These are phyloP conservation scores for Sander vitreus DNA, from an alignment of 2,113 vertebrate genomes.

Conservation along the genomic window DNA sequence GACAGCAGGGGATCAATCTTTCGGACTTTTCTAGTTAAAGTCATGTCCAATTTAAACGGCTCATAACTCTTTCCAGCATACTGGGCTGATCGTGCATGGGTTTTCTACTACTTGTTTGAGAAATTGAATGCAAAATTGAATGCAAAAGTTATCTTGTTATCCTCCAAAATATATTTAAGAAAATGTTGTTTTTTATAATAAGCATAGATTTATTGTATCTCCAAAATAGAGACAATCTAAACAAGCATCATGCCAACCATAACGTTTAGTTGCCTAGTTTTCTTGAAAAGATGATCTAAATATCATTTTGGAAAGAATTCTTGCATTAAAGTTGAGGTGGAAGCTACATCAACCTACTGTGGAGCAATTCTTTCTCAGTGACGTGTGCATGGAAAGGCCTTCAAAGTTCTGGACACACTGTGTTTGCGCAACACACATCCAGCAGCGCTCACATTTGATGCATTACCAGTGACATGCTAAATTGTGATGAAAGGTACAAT, in stretches of 20 bases:
- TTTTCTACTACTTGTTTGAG: background rate
- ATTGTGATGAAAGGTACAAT: conserved; percentile 54
- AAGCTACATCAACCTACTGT: background rate
- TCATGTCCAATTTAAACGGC: conserved; percentile 38
- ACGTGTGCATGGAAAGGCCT: conserved; percentile 28
- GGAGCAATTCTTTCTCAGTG: conserved; percentile 14
- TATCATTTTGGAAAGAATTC: background rate
- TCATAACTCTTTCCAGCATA: conserved; percentile 36
- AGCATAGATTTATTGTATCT: background rate
- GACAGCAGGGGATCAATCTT: conserved; percentile 53
- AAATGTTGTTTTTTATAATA: background rate
- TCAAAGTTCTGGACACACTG: conserved; percentile 15
- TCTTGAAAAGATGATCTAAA: background rate
- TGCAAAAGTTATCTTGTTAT: background rate
- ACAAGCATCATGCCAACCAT: background rate
- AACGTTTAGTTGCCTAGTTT: background rate
- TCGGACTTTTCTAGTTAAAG: conserved; percentile 55
- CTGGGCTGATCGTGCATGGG: background rate
- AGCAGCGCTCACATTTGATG: conserved; percentile 41
- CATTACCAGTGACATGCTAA: conserved; percentile 39
- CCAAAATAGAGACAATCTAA: background rate
- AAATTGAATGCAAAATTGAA: background rate
- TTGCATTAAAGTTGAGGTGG: conserved; percentile 10
- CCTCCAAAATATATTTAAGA: background rate
- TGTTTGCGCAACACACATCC: conserved; percentile 29